Evolutionary conservation across 2,797 vertebrate genomes (phyloP), one percentile per base, ranked within the genome.

Genomic region (Sebastolobus alascanus): DNA sequence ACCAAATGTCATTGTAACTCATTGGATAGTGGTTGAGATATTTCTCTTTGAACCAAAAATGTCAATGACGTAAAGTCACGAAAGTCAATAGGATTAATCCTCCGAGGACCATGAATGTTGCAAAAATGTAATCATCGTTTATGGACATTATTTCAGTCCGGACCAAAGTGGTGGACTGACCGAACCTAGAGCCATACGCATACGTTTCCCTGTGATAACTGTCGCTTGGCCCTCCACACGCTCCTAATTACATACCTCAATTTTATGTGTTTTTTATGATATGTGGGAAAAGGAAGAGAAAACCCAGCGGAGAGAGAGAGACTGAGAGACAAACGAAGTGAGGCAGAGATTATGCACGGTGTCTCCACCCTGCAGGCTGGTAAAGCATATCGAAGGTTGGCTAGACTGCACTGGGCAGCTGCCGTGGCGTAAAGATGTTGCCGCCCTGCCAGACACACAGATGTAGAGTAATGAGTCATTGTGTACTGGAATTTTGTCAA

Each of bases 391-490:
- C 84, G 76, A 74, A 79, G 76, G 69, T 84, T 87, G 89, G 90
- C 91, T 81, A 58, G 77, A 80, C 85, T 73, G 82, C 82, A 75
- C 68, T 50, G 83, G 87, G 85, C 91, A 92, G 87, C 88, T 92
- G 89, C 85, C 84, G 83, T 56, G 84, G 85, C 69, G 71, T 85
- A 84, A 87, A 93, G 85, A 90, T 83, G 86, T 31, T 31, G 68
- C 80, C 63, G 79, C 67, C 58, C 87, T 81, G 87, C 87, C 90
- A 92, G 83, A 90, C 81, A 84, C 87, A 84, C 89, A 90, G 86
- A 91, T 90, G 88, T 80, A 89, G 86, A 90, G 88, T 90, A 93
- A 93, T 93, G 90, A 90, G 69, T 92, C 71, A 84, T 73, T 91
- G 87, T 87, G 78, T 79, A 71, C 84, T 87, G 87, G 89, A 87